Conservation (phyloP, 2,797 vertebrate species). For the Anas acuta region DNA sequence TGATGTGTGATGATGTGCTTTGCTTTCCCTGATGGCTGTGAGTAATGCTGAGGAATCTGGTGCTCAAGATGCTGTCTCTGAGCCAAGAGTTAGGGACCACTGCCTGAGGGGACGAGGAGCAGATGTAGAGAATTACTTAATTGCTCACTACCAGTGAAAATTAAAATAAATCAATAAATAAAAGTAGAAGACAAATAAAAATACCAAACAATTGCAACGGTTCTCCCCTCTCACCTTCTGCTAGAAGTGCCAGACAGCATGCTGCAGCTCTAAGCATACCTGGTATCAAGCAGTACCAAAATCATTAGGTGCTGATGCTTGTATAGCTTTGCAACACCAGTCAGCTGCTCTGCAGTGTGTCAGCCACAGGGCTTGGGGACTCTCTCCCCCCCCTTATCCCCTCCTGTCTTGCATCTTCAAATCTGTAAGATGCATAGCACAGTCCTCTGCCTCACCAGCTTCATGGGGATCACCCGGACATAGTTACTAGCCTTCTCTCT, state of each 20-base stretch:
- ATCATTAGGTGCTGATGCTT: background rate
- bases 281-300: background rate
- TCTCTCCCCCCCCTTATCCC: background rate
- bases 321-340: background rate
- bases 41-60: conserved; percentile 4
- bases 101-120: conserved; percentile 59
- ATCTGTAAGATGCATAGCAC: background rate
- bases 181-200: background rate
- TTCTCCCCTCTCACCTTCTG: background rate
- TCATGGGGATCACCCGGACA: background rate
- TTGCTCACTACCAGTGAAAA: conserved; percentile 20
- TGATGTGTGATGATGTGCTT: background rate
- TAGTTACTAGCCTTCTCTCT: background rate
- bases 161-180: background rate
- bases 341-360: background rate
- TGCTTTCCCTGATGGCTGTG: background rate
- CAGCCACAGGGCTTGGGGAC: background rate
- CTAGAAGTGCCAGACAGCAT: background rate
- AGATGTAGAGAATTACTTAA: background rate
- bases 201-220: background rate
- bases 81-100: conserved; percentile 40
- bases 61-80: background rate
- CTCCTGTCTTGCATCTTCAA: background rate
- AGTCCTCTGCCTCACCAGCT: background rate
- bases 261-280: background rate